Evolutionary conservation across 2,797 vertebrate genomes (phyloP).

Genomic region (Remorina albescens): DNA sequence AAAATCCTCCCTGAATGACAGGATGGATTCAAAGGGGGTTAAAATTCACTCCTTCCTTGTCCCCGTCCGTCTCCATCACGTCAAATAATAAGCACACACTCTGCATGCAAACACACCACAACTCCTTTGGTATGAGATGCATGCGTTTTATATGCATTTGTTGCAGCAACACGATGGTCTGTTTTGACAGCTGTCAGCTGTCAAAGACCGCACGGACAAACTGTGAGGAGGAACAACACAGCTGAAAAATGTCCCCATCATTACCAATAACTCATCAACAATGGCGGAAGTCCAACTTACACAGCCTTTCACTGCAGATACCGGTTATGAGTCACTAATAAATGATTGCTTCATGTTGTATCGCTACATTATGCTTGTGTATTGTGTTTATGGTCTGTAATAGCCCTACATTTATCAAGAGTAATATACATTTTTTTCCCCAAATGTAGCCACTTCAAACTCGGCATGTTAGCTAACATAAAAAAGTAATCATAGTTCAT

Average conservation of each 20-base stretch:
- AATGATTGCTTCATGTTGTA: not conserved
- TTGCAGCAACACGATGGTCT: not conserved
- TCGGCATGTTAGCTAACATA: not conserved
- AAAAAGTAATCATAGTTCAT: no score
- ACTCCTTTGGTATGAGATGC: not conserved
- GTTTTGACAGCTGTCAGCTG: slow-evolving; percentile 17
- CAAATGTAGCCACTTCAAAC: not conserved
- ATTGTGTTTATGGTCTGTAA: not conserved
- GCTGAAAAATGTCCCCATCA: not conserved
- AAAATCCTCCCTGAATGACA: slow-evolving; percentile 10
- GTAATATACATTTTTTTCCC: no score
- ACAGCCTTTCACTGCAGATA: no score
- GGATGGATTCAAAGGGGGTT: slow-evolving; percentile 25
- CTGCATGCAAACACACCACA: not conserved
- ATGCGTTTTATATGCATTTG: not conserved
- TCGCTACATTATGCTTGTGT: not conserved
- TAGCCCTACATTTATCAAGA: no score
- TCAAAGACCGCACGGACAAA: slow-evolving; percentile 1
- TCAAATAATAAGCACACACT: slow-evolving; percentile 10
- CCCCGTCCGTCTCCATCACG: slow-evolving; percentile 22
- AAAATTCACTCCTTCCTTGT: slow-evolving; percentile 25
- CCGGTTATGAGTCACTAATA: no score
- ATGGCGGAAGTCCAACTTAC: not conserved
- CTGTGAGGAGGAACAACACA: not conserved
- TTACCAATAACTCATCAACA: not conserved